Percentiles rank a stretch among this genome's conserved stretches.
phyloP scores from a whole-genome alignment of 2,113 vertebrate genomes.

The Pipra filicauda region DNA sequence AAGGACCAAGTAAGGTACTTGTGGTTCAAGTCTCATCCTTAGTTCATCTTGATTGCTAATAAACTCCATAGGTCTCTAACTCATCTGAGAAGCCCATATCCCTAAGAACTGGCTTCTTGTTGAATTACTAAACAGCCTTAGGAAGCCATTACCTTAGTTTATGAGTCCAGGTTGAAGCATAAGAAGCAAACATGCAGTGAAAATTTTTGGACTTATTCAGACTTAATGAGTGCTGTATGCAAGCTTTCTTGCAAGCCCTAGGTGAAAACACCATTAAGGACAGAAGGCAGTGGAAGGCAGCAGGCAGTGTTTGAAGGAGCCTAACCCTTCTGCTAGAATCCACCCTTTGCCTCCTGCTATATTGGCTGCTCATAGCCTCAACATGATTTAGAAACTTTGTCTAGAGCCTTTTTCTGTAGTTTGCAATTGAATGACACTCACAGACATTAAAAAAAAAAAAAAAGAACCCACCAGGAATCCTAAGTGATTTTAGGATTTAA shows the following conservation, averaged over 20 bases:
- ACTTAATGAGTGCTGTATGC: not conserved
- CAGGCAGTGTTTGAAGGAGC: not conserved
- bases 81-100: not conserved
- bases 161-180: not conserved
- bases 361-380: not conserved
- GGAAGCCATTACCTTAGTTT: not conserved
- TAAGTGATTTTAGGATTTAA: not conserved
- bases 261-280: not conserved
- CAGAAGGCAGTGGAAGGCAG: not conserved
- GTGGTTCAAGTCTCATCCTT: not conserved
- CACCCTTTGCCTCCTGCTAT: not conserved
- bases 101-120: not conserved
- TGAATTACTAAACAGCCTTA: not conserved
- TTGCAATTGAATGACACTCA: not conserved
- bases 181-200: not conserved
- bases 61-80: not conserved
- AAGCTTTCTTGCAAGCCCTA: not conserved
- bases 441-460: not conserved
- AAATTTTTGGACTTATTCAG: not conserved
- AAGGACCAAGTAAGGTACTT: not conserved
- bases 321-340: not conserved
- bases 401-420: not conserved
- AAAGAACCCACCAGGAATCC: not conserved
- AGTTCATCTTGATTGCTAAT: not conserved
- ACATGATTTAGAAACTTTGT: not conserved